A percentile compares a stretch with the other conserved stretches of the same genome.
Conservation (phyloP, 1,140 invertebrate species). For the Cryptotermes secundus region DNA sequence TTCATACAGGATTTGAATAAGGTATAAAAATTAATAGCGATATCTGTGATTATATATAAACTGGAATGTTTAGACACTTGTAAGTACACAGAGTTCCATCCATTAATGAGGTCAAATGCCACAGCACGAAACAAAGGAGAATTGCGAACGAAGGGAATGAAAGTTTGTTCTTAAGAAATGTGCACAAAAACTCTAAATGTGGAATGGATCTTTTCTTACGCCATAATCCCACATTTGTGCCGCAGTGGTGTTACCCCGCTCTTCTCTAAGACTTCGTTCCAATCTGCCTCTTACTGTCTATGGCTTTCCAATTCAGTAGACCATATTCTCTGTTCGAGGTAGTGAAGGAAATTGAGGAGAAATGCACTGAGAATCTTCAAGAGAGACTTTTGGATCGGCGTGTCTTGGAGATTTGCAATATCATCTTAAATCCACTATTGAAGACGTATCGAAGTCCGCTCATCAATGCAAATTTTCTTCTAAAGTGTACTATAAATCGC, state of each 20-base stretch:
- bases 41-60: no score
- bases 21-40: no score
- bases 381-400: no score
- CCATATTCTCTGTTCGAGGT: background rate
- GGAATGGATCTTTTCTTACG: background rate
- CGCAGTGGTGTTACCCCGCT: background rate
- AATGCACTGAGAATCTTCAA: no score
- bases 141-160: background rate
- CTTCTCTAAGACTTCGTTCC: background rate
- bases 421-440: no score
- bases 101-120: background rate
- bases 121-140: background rate
- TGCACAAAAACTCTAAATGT: background rate
- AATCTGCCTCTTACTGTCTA: background rate
- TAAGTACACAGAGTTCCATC: background rate
- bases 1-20: no score
- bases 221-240: background rate
- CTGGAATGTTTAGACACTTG: background rate
- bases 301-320: slow-evolving; percentile 1
- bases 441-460: no score
- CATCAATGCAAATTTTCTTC: no score
- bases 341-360: background rate
- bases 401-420: no score
- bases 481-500: no score
- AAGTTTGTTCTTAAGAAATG: background rate